Base-by-base conservation (phyloP, 1,140 invertebrate species). In the Aphelenchoides avenae region DNA sequence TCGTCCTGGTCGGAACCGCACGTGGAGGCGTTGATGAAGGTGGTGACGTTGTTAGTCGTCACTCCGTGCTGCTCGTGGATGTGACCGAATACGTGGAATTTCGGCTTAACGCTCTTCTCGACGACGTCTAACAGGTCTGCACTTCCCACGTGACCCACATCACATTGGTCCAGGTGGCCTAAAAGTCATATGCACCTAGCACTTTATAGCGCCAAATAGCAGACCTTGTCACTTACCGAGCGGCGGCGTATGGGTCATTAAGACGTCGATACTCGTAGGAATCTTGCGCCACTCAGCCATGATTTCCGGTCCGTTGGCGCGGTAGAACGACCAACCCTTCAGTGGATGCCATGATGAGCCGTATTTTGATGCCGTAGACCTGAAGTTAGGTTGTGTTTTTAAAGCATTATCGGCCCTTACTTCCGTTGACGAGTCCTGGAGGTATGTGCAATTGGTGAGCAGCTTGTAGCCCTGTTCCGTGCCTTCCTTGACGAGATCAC, bases 241-340 rank as follows among this genome's bases (percentile, higher is more conserved):
- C 29, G 86, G 86, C 13, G 56, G 68, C 2, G 69, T 68, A 73
- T 89, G 87, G 0, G 87, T 88, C 20, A 89, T 79, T 13, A 90
- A 78, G 55, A 90, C 83, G 79, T 90, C 87, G 15, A 84, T 84
- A 15, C 22, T 83, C 3, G 79, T 73, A 1, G 88, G 88, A 63
- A 90, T 89, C 64, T 74, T 68, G 20, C 87, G 80, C 88, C 88
- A 90, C 78, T 88, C 88, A 4, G 84, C 80, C 48, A 89, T 77
- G 68, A 86, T 86, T 9, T 80, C 70, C 64, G 80, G 67, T 30
- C 88, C 88, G 47, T 66, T 78, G 1, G 82, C 81, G 15, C 64
- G 29, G n/a, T 68, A 75, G 37, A 61, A 61, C 33, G 51, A 58
- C 51, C 57, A 70, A 2, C 61, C 70, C 1, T 41, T 57, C 9